These are phyloP conservation scores for Drosophila simulans DNA, from an alignment of 1,140 invertebrate species.

Conservation along the genomic window DNA sequence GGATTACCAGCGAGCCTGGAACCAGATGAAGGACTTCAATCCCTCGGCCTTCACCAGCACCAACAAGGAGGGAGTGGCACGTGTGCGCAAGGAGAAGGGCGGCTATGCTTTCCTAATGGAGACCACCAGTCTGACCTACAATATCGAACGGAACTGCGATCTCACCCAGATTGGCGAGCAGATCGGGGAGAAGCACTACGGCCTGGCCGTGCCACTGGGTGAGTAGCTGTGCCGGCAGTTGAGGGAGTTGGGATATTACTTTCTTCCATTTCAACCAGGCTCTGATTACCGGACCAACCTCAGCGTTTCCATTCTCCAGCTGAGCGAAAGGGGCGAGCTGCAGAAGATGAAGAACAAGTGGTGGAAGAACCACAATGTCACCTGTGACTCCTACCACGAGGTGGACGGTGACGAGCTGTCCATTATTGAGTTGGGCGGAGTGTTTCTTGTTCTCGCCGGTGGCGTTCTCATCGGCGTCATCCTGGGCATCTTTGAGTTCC, in stretches of 20 bases:
- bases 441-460: conserved; percentile 89
- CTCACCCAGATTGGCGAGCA: conserved; percentile 91
- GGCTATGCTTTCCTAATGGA: conserved; percentile 94
- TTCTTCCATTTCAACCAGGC: conserved; percentile 21
- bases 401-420: conserved; percentile 85
- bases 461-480: conserved; percentile 88
- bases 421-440: conserved; percentile 89
- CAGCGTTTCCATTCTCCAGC: conserved; percentile 90
- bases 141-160: conserved; percentile 90
- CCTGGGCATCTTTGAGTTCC: conserved; percentile 91
- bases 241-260: neutral
- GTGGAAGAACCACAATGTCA: conserved; percentile 89
- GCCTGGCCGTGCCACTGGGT: conserved; percentile 92
- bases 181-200: conserved; percentile 94
- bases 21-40: conserved; percentile 92
- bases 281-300: conserved; percentile 88
- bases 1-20: conserved; percentile 90
- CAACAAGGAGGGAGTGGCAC: conserved; percentile 93
- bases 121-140: conserved; percentile 92
- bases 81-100: conserved; percentile 88
- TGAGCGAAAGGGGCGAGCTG: conserved; percentile 93
- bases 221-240: conserved; percentile 27
- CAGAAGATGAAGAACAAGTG: conserved; percentile 93
- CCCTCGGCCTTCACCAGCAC: conserved; percentile 92
- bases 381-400: conserved; percentile 57